Conservation (phyloP, 2,888 invertebrate genomes). For the Phania funesta region DNA sequence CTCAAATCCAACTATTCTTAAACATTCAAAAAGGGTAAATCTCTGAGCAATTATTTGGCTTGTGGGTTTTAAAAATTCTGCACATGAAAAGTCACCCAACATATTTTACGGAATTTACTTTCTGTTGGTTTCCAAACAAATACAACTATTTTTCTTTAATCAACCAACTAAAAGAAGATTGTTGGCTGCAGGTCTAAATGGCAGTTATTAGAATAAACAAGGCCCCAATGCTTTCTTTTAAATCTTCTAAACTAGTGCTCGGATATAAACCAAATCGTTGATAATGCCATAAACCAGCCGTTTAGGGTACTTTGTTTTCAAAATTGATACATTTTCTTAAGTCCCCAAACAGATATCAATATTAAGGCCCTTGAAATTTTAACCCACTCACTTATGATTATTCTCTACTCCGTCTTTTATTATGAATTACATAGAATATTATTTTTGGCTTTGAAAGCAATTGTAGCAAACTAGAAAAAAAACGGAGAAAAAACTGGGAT, state of each 20-base stretch:
- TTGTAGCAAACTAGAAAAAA: constrained; percentile 22
- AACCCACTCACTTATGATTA: background rate
- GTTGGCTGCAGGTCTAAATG: background rate
- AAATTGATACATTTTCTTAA: too few relatives aligned
- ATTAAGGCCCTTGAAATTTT: background rate
- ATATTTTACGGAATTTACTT: background rate
- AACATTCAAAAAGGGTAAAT: too few relatives aligned
- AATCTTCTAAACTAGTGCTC: too few relatives aligned
- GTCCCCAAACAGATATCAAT: too few relatives aligned
- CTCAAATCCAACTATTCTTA: too few relatives aligned
- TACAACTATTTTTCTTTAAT: constrained; percentile 36
- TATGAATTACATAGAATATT: constrained; percentile 37
- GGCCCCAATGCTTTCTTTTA: background rate
- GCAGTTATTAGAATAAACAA: background rate
- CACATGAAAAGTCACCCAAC: background rate
- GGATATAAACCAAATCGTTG: too few relatives aligned
- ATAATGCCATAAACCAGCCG: too few relatives aligned
- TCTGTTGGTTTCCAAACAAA: constrained; percentile 16
- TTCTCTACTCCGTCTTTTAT: background rate
- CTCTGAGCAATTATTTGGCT: too few relatives aligned
- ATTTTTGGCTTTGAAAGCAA: constrained; percentile 61
- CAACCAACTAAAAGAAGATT: background rate
- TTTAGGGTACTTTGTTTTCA: too few relatives aligned
- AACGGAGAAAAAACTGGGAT: constrained; percentile 40
- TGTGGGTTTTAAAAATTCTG: background rate